Conservation (phyloP, 2,113 vertebrate genomes). For the Pampusana beccarii region DNA sequence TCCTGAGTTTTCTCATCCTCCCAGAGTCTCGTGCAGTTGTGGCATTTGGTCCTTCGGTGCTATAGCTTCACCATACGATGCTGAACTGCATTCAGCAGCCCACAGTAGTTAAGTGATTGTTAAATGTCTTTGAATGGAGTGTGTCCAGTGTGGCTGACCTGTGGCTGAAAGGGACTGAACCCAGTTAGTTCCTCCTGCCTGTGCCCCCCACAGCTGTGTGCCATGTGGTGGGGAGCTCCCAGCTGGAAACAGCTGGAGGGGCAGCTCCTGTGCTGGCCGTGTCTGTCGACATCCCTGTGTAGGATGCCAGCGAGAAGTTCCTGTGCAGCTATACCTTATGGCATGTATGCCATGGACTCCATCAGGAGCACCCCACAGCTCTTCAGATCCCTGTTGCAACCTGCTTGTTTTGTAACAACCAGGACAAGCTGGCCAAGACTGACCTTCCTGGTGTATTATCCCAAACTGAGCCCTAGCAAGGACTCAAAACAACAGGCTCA, state of each 20-base stretch:
- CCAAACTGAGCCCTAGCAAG: neutral
- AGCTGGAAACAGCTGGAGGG: neutral
- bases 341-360: neutral
- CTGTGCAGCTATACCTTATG: neutral
- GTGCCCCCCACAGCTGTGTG: neutral
- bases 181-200: neutral
- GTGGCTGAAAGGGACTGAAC: neutral
- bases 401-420: neutral
- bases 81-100: neutral
- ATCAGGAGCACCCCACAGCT: neutral
- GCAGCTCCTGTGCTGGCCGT: neutral
- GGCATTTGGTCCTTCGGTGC: neutral
- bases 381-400: neutral
- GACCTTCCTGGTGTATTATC: neutral
- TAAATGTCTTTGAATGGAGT: neutral
- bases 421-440: neutral
- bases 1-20: too few relatives aligned
- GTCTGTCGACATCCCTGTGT: accelerated
- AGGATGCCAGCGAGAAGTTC: neutral
- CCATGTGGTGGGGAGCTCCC: neutral
- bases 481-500: neutral
- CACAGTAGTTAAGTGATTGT: neutral
- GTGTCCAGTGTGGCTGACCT: neutral
- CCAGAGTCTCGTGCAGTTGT: neutral
- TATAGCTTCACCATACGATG: neutral